Percentiles rank a stretch among this genome's conserved stretches.
Conservation (phyloP, 1,140 invertebrate genomes). For the Aphelenchoides avenae region DNA sequence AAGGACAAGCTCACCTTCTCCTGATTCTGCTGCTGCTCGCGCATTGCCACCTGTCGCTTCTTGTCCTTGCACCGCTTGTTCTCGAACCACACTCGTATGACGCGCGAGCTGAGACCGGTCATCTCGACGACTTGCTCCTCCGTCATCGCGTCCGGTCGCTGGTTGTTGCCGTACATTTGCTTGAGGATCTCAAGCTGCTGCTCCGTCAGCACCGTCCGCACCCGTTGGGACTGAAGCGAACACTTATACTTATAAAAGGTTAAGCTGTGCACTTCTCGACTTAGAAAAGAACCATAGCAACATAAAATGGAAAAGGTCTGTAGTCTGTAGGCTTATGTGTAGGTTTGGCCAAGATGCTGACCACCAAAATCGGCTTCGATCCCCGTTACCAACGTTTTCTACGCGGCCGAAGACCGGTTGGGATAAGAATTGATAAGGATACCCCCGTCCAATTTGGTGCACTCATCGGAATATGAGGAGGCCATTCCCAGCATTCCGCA, state of each 20-base stretch:
- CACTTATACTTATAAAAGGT: background rate
- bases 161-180: slow-evolving; percentile 82
- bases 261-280: too few species aligned
- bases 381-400: too few species aligned
- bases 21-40: slow-evolving; percentile 83
- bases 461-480: too few species aligned
- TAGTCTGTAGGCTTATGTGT: too few species aligned
- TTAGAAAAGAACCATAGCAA: too few species aligned
- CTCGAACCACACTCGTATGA: slow-evolving; percentile 65
- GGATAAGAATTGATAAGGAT: too few species aligned
- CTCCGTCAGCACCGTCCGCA: slow-evolving; percentile 94
- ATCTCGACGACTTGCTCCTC: slow-evolving; percentile 98
- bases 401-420: too few species aligned
- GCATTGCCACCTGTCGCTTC: slow-evolving; percentile 91
- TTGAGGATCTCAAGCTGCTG: slow-evolving; percentile 90
- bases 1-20: slow-evolving; percentile 73
- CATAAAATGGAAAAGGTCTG: too few species aligned
- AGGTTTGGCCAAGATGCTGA: too few species aligned
- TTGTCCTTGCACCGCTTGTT: slow-evolving; percentile 91
- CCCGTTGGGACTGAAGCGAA: slow-evolving; percentile 74
- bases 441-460: too few species aligned
- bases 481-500: too few species aligned
- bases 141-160: slow-evolving; percentile 93
- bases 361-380: too few species aligned
- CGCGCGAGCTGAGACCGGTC: slow-evolving; percentile 68